Base-by-base conservation (phyloP, 1,140 invertebrate genomes). In the Neocloeon triangulifer region DNA sequence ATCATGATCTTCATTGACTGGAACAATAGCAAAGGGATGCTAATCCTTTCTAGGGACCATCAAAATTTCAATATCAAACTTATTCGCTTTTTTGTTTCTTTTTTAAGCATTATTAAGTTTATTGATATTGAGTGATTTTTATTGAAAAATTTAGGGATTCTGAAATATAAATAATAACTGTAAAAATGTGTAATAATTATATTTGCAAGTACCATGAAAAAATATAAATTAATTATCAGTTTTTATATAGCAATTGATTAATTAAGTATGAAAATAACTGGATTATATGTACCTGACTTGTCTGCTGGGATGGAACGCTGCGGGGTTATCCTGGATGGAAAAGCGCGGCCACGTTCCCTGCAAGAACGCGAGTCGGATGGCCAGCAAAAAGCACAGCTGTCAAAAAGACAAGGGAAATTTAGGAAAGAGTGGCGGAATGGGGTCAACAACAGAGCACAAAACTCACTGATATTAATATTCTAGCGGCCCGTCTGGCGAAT, bases 291-390 rank as follows among this genome's bases (percentile, higher is more conserved):
- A 76, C 73, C 73, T 66, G 41, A 74, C 69, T 44, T 66, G 54
- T 38, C 71, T 58, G 36, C 63, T 65, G 32, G 69, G 61, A 52
- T 76, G 67, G 51, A 79, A 82, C 20, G 82, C 77, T 20, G 80
- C 68, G 7, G 79, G 79, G 55, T 84, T 84, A 55, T 84, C 79
- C 47, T 79, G 75, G 27, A 69, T 69, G 18, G 73, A 75, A 51
- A 84, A 84, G 39, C 69, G 69, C 10, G 79, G 79, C 36, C 81
- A 50, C 12, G 69, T 63, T 31, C 77, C 77, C 45, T 78, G 71
- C 31, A 79, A 60, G 36, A 81, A 51, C 21, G 70, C 66, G 26
- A 79, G 54, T 30, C 75, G 60, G 23, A 69, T 59, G 13, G 61
- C 59, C 23, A 73, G 53, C 40, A 59, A 59, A 46, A 60, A 54